phyloP scores from a whole-genome alignment of 2,113 vertebrate genomes.

The Burhinus bistriatus region DNA sequence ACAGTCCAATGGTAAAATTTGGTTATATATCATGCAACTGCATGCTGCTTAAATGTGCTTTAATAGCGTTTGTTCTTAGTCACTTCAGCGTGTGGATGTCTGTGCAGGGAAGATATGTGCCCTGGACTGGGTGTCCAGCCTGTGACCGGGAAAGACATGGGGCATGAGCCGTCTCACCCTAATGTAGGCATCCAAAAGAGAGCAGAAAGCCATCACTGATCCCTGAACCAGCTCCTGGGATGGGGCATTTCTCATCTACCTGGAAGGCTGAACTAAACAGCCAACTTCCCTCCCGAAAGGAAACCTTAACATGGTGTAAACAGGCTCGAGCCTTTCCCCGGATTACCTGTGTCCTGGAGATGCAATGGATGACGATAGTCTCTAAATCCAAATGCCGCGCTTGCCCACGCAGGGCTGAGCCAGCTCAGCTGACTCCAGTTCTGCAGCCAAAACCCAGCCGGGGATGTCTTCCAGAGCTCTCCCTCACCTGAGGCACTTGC shows the following conservation, averaged over 20 bases:
- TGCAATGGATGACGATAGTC: background rate
- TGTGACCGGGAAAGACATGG: background rate
- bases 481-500: background rate
- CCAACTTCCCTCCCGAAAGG: background rate
- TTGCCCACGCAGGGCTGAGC: background rate
- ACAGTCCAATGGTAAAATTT: background rate
- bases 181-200: background rate
- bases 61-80: background rate
- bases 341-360: background rate
- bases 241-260: background rate
- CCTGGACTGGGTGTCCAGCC: background rate
- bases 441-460: background rate
- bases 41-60: background rate
- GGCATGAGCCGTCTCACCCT: background rate
- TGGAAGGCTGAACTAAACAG: background rate
- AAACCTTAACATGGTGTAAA: background rate
- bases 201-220: background rate
- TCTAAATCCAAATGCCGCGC: rapidly evolving
- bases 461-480: background rate
- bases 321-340: background rate
- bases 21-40: background rate
- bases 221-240: background rate
- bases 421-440: rapidly evolving
- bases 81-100: background rate
- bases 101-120: background rate